Percentiles rank a stretch among this genome's conserved stretches.
These are phyloP conservation scores for Macrosoma leucophasiata DNA, from an alignment of 2,888 invertebrate species.

Conservation along the genomic window DNA sequence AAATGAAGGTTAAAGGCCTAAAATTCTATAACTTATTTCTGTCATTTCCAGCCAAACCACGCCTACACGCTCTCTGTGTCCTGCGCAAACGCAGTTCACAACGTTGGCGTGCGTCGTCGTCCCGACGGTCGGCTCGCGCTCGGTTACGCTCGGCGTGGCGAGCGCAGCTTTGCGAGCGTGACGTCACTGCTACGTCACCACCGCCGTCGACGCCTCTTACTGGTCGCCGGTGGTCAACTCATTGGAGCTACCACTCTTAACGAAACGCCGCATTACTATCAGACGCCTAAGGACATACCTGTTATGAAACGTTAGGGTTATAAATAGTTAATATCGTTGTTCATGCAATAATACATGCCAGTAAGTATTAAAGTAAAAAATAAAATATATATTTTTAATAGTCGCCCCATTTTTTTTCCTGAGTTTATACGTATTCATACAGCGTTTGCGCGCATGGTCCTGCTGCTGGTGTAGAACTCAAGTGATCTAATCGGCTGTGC, in stretches of 20 bases:
- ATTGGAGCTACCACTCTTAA: constrained; percentile 69
- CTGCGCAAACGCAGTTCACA: constrained; percentile 70
- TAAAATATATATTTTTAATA: too few species aligned
- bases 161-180: constrained; percentile 68
- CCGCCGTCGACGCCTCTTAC: constrained; percentile 65
- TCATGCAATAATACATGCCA: too few species aligned
- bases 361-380: too few species aligned
- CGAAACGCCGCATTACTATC: constrained; percentile 60
- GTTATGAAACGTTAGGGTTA: too few species aligned
- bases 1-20: too few species aligned
- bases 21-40: too few species aligned
- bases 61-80: constrained; percentile 73
- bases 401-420: too few species aligned
- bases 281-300: constrained; percentile 57
- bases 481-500: too few species aligned
- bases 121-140: constrained; percentile 72
- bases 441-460: too few species aligned
- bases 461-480: too few species aligned
- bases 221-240: constrained; percentile 67
- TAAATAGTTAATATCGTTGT: too few species aligned
- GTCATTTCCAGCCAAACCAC: constrained; percentile 51
- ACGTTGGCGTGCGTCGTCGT: constrained; percentile 72
- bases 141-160: constrained; percentile 70
- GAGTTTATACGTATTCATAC: too few species aligned
- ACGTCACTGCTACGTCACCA: constrained; percentile 73